Conservation (phyloP, 2,888 invertebrate species). For the Acanthoscelides obtectus region DNA sequence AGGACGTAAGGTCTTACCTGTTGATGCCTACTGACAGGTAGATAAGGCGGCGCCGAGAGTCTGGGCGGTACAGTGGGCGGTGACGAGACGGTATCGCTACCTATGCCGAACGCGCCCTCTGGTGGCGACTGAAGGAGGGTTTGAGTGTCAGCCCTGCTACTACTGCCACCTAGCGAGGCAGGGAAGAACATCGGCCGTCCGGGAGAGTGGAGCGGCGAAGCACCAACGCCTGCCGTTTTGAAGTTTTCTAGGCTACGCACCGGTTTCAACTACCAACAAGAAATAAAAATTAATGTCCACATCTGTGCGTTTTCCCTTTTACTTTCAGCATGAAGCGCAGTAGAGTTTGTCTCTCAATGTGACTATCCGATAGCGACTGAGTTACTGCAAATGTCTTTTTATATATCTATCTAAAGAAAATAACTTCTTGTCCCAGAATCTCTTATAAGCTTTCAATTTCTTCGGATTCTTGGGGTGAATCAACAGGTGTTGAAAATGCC, state of each 20-base stretch:
- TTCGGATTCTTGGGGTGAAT: too few species aligned
- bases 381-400: too few species aligned
- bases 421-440: too few species aligned
- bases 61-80: conserved; percentile 37
- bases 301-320: too few species aligned
- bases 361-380: too few species aligned
- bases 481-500: too few species aligned
- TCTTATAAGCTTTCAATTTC: too few species aligned
- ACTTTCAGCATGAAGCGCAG: too few species aligned
- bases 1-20: conserved; percentile 28
- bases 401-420: too few species aligned
- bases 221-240: conserved; percentile 36
- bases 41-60: conserved; percentile 40
- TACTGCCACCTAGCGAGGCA: conserved; percentile 15
- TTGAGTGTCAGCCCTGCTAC: conserved; percentile 37
- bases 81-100: conserved; percentile 28
- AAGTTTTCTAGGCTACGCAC: conserved; percentile 59
- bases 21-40: conserved; percentile 9
- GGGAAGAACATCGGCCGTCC: conserved; percentile 27
- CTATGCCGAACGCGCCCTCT: conserved; percentile 38
- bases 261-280: conserved; percentile 54
- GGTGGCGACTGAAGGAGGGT: conserved; percentile 44
- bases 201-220: conserved; percentile 34
- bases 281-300: too few species aligned
- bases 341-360: too few species aligned